Evolutionary conservation across 2,888 invertebrate species (phyloP).

Genomic region (Microplitis deprimator): DNA sequence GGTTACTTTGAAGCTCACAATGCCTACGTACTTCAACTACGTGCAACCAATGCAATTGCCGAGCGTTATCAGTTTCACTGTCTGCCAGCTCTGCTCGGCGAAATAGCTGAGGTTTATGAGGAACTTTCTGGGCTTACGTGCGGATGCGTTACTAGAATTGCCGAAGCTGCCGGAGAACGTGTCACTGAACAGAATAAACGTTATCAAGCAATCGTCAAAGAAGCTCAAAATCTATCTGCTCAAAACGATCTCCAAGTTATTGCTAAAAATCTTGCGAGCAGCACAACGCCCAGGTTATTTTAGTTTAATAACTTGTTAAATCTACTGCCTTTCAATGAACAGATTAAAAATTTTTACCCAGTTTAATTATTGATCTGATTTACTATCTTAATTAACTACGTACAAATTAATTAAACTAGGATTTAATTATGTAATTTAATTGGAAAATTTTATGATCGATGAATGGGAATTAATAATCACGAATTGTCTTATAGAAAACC

Average conservation of each 20-base stretch:
- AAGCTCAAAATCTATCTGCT: slow-evolving; percentile 84
- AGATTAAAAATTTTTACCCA: too few relatives aligned
- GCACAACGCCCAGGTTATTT: slow-evolving; percentile 57
- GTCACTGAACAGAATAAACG: slow-evolving; percentile 88
- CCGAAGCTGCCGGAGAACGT: slow-evolving; percentile 90
- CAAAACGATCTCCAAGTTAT: slow-evolving; percentile 84
- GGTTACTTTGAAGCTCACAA: slow-evolving; percentile 94
- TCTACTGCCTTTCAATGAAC: not conserved
- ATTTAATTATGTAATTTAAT: not conserved
- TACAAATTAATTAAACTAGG: not conserved
- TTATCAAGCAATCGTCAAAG: slow-evolving; percentile 85
- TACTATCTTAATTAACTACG: not conserved
- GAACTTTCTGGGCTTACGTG: slow-evolving; percentile 80
- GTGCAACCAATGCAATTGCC: slow-evolving; percentile 93
- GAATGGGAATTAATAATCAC: not conserved
- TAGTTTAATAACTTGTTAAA: not conserved
- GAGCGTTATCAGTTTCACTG: slow-evolving; percentile 90
- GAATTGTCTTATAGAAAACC: slow-evolving; percentile 59
- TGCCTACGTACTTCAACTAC: slow-evolving; percentile 92
- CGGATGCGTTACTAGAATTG: slow-evolving; percentile 77
- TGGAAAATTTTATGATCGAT: not conserved
- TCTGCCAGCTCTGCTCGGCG: slow-evolving; percentile 88
- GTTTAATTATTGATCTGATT: not conserved
- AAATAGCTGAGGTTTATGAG: slow-evolving; percentile 92
- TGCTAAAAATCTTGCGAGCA: slow-evolving; percentile 76